Base-by-base conservation (phyloP, 1,140 invertebrate species). In the Drosophila auraria region DNA sequence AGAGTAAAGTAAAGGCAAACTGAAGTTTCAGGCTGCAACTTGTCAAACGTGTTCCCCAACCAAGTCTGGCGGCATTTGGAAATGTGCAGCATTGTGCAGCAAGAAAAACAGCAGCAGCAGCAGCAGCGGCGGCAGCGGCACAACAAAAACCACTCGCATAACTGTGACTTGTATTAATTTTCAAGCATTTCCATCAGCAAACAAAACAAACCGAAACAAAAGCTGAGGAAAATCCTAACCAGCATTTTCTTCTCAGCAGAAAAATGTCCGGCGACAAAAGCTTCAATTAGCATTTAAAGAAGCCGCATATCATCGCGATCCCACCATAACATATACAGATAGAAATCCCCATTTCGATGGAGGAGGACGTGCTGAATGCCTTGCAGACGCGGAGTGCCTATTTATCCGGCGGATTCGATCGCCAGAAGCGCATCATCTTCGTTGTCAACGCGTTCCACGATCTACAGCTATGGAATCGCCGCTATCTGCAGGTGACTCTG, bases 351-450 rank as follows among this genome's bases (percentile, higher is more conserved):
- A 14, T 38, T 9, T 11, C 47, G 7, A 93, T 93, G 92, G 94
- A 94, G 63, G 91, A 92, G 64, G 93, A 94, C 60, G 93, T 94
- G 65, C 93, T 94, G 80, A 93, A 93, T 75, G 93, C 93, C 58
- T 84, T 95, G 79, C 93, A 94, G 87, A 94, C 93, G 62, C 94
- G 94, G 75, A 78, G 95, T 73, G 95, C 94, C 62, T 94, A 94
- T 82, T 91, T 96, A 64, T 95, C 95, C 51, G 96, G 96, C 58
- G 95, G 95, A 63, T 93, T 94, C 69, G 96, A 96, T 93, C 94
- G 94, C 44, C 94, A 95, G 69, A 95, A 95, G 44, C 94, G 94
- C 47, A 94, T 96, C 49, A 92, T 96, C 73, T 92, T 96, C 61
- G 92, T 96, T 66, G 94, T 96, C 15, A 94, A 94, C 66, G 93